These are phyloP conservation scores for Ovibos moschatus DNA, from an alignment of 2,113 vertebrate genomes.

Conservation along the genomic window DNA sequence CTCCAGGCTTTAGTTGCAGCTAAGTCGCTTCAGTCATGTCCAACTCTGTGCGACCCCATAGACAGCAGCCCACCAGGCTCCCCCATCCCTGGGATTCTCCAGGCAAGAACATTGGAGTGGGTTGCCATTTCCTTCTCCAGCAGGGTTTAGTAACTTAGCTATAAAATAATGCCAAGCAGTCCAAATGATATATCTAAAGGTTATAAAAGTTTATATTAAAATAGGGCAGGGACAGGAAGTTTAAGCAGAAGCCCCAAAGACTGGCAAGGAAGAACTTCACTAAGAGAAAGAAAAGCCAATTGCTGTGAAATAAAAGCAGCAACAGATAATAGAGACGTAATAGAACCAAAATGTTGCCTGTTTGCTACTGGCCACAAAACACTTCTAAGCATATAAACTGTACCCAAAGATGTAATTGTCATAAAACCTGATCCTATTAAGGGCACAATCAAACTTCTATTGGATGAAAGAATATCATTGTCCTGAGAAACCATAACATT, in stretches of 20 bases:
- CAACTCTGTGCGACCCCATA: too few relatives aligned
- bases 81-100: too few relatives aligned
- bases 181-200: background rate
- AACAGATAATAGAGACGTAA: background rate
- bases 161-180: slow-evolving; percentile 6
- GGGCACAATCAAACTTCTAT: background rate
- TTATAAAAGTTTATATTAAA: background rate
- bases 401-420: background rate
- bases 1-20: background rate
- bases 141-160: background rate
- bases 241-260: background rate
- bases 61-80: too few relatives aligned
- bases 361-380: background rate
- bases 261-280: background rate
- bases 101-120: too few relatives aligned
- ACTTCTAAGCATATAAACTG: slow-evolving; percentile 18
- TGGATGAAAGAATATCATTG: background rate
- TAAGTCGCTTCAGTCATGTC: too few relatives aligned
- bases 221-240: background rate
- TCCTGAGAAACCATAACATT: background rate
- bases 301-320: slow-evolving; percentile 11
- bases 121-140: too few relatives aligned
- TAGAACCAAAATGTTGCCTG: background rate
- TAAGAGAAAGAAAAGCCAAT: background rate
- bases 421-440: slow-evolving; percentile 9